Base-by-base conservation (phyloP, 2,888 invertebrate species). In the Dolichopus griseipennis region DNA sequence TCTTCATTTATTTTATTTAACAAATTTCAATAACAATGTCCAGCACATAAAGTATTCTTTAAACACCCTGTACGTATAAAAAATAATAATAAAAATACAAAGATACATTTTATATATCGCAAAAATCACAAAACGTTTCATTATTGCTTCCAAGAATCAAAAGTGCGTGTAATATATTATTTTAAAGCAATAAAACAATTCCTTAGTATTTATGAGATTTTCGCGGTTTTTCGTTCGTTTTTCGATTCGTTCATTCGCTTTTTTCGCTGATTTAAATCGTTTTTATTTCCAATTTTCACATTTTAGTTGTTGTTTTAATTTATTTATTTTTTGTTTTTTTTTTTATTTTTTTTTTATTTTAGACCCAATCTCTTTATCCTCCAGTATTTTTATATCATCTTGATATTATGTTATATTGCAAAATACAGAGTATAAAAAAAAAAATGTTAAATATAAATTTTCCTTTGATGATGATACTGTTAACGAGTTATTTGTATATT, bases 151-250 rank as follows among this genome's bases (percentile, higher is more conserved):
- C 18, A 52, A 52, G 52, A 52, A 52, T 52, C 15, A 52, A 52
- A 52, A 52, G 52, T 52, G 52, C 52, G 52, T 52, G 52, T 52
- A 52, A 52, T 52, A 52, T 52, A 52, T 52, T 52, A 52, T 52
- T 52, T 12, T 52, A 15, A 52, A 52, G 52, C n/a, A 52, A 52
- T 52, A 52, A 52, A 52, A 52, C 52, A 52, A 52, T 52, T 52
- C 52, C 2, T 18, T 52, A n/a, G 52, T 52, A n/a, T n/a, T 52
- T 18, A 52, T 52, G n/a, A 52, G 52, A 15, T 4, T 52, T 52
- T 52, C 52, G 52, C 52, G 52, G n/a, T 52, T 52, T 52, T 52
- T 52, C 52, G 52, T 6, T 27, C 27, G 5, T 27, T 27, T 27
- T 27, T 27, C 27, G 5, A 27, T n/a, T 27, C 27, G 27, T 27